Percentiles rank a stretch among this genome's conserved stretches.
Evolutionary conservation across 2,888 invertebrate species (phyloP).

Genomic region (Malacosoma neustria): DNA sequence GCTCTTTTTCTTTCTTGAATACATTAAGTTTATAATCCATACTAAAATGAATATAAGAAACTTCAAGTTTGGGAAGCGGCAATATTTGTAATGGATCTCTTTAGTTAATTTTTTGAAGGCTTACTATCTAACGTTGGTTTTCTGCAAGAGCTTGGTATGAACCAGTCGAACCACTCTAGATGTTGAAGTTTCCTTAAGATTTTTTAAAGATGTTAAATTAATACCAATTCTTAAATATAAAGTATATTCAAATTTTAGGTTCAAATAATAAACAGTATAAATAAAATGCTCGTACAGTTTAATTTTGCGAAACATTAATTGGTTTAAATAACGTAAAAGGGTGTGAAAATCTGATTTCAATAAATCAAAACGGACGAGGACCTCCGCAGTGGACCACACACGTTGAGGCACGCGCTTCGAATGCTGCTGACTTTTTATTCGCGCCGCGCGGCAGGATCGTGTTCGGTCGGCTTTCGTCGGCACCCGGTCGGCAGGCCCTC

Average conservation of each 20-base stretch:
- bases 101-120: too few relatives aligned
- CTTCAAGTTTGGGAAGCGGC: too few relatives aligned
- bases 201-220: too few relatives aligned
- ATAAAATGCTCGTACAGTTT: not conserved
- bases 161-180: too few relatives aligned
- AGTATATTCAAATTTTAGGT: not conserved
- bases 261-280: not conserved
- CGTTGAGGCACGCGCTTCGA: slow-evolving; percentile 83
- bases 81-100: too few relatives aligned
- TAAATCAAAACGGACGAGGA: slow-evolving; percentile 63
- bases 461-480: slow-evolving; percentile 55
- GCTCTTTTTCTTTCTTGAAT: too few relatives aligned
- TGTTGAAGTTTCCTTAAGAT: too few relatives aligned
- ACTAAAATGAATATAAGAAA: too few relatives aligned
- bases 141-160: too few relatives aligned
- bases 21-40: too few relatives aligned
- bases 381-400: slow-evolving; percentile 81
- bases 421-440: slow-evolving; percentile 71
- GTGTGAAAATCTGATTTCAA: slow-evolving; percentile 63
- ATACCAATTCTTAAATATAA: too few relatives aligned
- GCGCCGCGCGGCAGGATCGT: slow-evolving; percentile 47
- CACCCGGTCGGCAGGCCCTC: slow-evolving; percentile 51
- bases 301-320: slow-evolving; percentile 9
- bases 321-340: slow-evolving; percentile 40
- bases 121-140: too few relatives aligned